Percentiles rank a stretch among this genome's conserved stretches.
Conservation (phyloP, 2,888 invertebrate species). For the Ennomos quercinarius region DNA sequence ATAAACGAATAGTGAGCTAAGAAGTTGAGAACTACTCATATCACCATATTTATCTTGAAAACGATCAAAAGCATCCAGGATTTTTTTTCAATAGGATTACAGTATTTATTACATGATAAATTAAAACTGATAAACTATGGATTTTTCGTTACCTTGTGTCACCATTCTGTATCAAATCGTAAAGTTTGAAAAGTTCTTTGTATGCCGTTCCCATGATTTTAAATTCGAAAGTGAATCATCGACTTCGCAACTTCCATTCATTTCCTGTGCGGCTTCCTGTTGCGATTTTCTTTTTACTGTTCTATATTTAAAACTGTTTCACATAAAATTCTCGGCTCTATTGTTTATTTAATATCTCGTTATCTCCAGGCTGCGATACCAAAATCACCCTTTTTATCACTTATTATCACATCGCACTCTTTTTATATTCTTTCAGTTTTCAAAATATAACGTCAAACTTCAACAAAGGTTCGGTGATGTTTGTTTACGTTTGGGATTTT, state of each 20-base stretch:
- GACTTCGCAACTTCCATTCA: slow-evolving; percentile 65
- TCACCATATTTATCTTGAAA: too few relatives aligned
- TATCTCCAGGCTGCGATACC: slow-evolving; percentile 28
- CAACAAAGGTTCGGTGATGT: slow-evolving; percentile 19
- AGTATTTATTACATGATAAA: too few relatives aligned
- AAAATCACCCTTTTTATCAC: slow-evolving; percentile 25
- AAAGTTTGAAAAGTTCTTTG: slow-evolving; percentile 81
- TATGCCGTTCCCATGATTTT: slow-evolving; percentile 73
- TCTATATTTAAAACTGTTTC: slow-evolving; percentile 7
- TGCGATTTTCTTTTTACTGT: slow-evolving; percentile 31
- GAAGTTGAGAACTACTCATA: too few relatives aligned
- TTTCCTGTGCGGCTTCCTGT: slow-evolving; percentile 76
- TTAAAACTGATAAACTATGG: too few relatives aligned
- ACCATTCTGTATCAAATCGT: slow-evolving; percentile 87
- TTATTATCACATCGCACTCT: slow-evolving; percentile 44
- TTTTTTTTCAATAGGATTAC: too few relatives aligned
- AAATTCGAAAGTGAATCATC: slow-evolving; percentile 57
- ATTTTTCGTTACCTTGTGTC: slow-evolving; percentile 79
- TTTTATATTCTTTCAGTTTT: slow-evolving; percentile 58
- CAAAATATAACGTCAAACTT: slow-evolving; percentile 72
- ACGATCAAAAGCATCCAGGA: too few relatives aligned
- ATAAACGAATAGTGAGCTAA: too few relatives aligned
- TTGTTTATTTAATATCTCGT: slow-evolving; percentile 13
- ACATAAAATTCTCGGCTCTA: not conserved
- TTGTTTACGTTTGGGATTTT: slow-evolving; percentile 43